Evolutionary conservation across 2,113 vertebrate species (phyloP).

Genomic region (Neopipo cinnamomea): DNA sequence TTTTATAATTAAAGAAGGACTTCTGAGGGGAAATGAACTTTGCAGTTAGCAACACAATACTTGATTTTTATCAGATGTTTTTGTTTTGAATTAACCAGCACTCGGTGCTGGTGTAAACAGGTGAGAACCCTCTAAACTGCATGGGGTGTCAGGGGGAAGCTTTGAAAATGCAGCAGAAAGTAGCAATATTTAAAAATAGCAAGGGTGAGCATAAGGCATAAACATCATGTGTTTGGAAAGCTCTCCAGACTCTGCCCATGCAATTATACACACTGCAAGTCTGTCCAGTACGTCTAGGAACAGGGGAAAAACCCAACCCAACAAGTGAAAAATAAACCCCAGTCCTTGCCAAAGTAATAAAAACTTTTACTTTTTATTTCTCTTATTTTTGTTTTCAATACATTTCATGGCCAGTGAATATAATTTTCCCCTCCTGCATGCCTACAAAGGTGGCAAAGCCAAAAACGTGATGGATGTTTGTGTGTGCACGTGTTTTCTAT

Average conservation of each 20-base stretch:
- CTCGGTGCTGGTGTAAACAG: conserved; percentile 11
- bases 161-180: background rate
- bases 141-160: background rate
- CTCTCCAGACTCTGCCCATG: conserved; percentile 14
- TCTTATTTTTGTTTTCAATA: conserved; percentile 22
- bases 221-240: background rate
- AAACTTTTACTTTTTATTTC: background rate
- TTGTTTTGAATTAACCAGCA: conserved; percentile 63
- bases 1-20: conserved; percentile 80
- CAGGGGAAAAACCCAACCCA: background rate
- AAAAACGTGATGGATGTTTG: background rate
- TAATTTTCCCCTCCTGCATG: background rate
- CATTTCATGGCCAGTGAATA: background rate
- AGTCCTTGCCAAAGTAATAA: background rate
- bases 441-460: background rate
- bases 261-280: background rate
- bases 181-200: conserved; percentile 3
- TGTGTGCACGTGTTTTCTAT: background rate
- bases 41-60: conserved; percentile 54
- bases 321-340: background rate
- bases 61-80: conserved; percentile 71
- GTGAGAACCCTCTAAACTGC: background rate
- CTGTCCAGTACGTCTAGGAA: conserved; percentile 3
- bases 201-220: background rate
- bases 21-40: conserved; percentile 74